These are phyloP conservation scores for Sebastolobus alascanus DNA, from an alignment of 2,797 vertebrate species.

Conservation along the genomic window DNA sequence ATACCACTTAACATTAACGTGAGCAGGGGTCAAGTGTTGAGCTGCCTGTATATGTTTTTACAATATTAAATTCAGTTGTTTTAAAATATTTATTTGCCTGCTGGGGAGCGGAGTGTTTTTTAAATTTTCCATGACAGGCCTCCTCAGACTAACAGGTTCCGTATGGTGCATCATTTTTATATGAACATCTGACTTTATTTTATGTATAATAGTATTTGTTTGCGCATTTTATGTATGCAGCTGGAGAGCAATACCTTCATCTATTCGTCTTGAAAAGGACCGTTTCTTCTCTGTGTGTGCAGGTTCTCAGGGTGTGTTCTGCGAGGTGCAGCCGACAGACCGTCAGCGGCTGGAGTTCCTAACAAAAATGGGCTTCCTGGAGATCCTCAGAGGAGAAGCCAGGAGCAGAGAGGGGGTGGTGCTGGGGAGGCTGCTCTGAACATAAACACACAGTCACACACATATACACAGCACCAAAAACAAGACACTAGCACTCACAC, in stretches of 20 bases:
- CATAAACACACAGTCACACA: slow-evolving; percentile 40
- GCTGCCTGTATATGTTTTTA: slow-evolving; percentile 1
- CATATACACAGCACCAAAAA: slow-evolving; percentile 13
- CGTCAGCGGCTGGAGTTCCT: slow-evolving; percentile 87
- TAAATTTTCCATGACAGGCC: not conserved
- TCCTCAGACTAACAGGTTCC: not conserved
- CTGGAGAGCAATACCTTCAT: not conserved
- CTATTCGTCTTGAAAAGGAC: not conserved
- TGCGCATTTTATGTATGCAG: not conserved
- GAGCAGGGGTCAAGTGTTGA: not conserved
- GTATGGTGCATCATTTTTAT: not conserved
- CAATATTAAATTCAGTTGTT: not conserved
- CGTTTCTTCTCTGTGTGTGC: not conserved
- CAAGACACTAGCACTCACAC: slow-evolving; percentile 3
- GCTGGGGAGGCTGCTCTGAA: slow-evolving; percentile 88
- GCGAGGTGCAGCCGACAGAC: slow-evolving; percentile 87
- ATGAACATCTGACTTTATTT: not conserved
- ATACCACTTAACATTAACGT: not conserved
- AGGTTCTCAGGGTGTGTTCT: slow-evolving; percentile 91
- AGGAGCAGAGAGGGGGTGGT: slow-evolving; percentile 80
- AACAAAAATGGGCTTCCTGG: slow-evolving; percentile 89
- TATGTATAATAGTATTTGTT: not conserved
- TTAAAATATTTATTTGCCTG: slow-evolving; percentile 1
- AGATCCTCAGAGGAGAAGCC: slow-evolving; percentile 87
- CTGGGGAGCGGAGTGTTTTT: not conserved